Percentiles rank a stretch among this genome's conserved stretches.
Evolutionary conservation across 1,140 invertebrate species (phyloP).

Genomic region (Ptiloglossa arizonensis): DNA sequence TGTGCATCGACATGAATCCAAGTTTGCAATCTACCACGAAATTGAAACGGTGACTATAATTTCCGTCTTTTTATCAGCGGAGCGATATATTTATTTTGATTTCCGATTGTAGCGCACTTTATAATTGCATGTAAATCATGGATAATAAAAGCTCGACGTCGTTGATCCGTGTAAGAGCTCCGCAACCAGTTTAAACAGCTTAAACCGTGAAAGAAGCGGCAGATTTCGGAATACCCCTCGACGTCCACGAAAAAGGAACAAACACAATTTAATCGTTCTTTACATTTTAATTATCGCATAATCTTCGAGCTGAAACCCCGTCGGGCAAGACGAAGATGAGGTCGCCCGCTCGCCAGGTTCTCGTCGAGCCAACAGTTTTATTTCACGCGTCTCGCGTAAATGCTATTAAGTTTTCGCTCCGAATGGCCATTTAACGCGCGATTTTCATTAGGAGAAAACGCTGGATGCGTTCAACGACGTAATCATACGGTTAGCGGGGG

Average conservation of each 20-base stretch:
- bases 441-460: slow-evolving; percentile 7
- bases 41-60: too few relatives aligned
- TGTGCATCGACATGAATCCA: too few relatives aligned
- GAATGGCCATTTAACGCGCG: neutral
- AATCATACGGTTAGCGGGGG: slow-evolving; percentile 42
- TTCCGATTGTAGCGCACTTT: too few relatives aligned
- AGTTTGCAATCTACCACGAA: too few relatives aligned
- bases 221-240: too few relatives aligned
- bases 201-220: neutral
- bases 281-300: slow-evolving; percentile 43
- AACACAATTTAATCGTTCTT: slow-evolving; percentile 25
- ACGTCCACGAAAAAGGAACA: neutral
- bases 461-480: slow-evolving; percentile 8
- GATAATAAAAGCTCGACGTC: neutral
- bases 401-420: slow-evolving; percentile 16
- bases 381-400: slow-evolving; percentile 21
- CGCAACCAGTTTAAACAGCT: neutral
- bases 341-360: neutral
- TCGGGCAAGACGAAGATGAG: neutral
- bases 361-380: slow-evolving; percentile 41
- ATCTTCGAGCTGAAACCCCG: too few relatives aligned
- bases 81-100: too few relatives aligned
- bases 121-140: too few relatives aligned
- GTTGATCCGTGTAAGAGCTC: neutral
- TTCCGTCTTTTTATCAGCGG: too few relatives aligned